These are phyloP conservation scores for Alosa alosa DNA, from an alignment of 2,113 vertebrate genomes.

Conservation along the genomic window DNA sequence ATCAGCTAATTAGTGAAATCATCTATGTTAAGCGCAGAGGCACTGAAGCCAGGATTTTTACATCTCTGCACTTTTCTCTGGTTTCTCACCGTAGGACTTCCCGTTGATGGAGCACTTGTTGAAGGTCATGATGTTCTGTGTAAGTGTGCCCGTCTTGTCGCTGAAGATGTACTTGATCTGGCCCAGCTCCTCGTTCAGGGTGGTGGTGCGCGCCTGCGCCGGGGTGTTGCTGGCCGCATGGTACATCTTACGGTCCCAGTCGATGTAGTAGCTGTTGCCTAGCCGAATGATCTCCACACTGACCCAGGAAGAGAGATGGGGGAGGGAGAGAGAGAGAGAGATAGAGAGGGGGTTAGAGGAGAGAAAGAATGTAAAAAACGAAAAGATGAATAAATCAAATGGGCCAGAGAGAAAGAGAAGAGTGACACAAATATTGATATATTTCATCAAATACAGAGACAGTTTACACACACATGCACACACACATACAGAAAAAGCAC, in stretches of 20 bases:
- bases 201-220: constrained; percentile 88
- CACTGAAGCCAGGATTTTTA: too few species aligned
- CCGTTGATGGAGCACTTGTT: constrained; percentile 91
- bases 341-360: too few species aligned
- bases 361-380: too few species aligned
- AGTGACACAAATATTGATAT: background rate
- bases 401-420: background rate
- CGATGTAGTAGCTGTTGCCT: constrained; percentile 92
- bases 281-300: constrained; percentile 95
- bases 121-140: constrained; percentile 96
- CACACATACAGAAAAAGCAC: background rate
- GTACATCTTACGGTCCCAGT: constrained; percentile 97
- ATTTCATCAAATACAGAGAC: background rate
- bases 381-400: background rate
- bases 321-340: background rate
- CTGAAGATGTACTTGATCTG: constrained; percentile 97
- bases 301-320: background rate
- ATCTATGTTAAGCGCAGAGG: too few species aligned
- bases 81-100: constrained; percentile 78
- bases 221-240: constrained; percentile 79
- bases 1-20: too few species aligned
- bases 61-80: background rate
- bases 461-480: background rate
- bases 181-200: constrained; percentile 93
- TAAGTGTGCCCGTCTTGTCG: constrained; percentile 96